phyloP scores from a whole-genome alignment of 2,797 vertebrate species.

The Acridotheres tristis region DNA sequence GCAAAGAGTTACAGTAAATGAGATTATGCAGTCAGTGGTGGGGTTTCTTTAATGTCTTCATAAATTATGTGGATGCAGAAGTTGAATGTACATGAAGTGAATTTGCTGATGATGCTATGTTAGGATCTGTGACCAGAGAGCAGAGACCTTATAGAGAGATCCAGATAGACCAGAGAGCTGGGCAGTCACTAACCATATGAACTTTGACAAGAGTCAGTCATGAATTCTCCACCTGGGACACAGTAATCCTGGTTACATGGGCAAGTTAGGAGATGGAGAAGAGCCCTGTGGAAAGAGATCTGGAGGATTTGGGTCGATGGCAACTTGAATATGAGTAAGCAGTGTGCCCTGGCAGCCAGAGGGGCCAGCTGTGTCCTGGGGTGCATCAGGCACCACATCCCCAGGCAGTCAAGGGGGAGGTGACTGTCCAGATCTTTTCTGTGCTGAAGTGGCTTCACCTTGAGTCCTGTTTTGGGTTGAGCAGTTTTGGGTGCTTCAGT shows the following conservation, averaged over 20 bases:
- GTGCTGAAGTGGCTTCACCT: not conserved
- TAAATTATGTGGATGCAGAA: not conserved
- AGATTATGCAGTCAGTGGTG: not conserved
- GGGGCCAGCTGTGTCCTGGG: not conserved
- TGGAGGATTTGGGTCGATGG: not conserved
- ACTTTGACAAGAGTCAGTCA: not conserved
- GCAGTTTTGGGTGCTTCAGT: not conserved
- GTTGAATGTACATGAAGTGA: not conserved
- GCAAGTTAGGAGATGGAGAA: not conserved
- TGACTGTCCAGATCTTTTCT: not conserved
- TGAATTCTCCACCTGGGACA: not conserved
- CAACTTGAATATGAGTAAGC: not conserved
- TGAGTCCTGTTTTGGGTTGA: not conserved
- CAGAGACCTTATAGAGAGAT: not conserved
- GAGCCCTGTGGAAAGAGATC: not conserved
- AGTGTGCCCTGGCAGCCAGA: not conserved
- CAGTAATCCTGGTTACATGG: accelerated
- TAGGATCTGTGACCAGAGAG: not conserved
- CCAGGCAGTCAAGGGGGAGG: not conserved
- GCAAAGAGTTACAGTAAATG: not conserved
- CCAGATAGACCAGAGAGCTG: not conserved
- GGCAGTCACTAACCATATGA: accelerated
- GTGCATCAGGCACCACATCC: not conserved
- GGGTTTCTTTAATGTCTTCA: not conserved
- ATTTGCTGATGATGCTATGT: not conserved